Evolutionary conservation across 2,888 invertebrate genomes (phyloP).

Genomic region (Prosopocoilus inquinatus): DNA sequence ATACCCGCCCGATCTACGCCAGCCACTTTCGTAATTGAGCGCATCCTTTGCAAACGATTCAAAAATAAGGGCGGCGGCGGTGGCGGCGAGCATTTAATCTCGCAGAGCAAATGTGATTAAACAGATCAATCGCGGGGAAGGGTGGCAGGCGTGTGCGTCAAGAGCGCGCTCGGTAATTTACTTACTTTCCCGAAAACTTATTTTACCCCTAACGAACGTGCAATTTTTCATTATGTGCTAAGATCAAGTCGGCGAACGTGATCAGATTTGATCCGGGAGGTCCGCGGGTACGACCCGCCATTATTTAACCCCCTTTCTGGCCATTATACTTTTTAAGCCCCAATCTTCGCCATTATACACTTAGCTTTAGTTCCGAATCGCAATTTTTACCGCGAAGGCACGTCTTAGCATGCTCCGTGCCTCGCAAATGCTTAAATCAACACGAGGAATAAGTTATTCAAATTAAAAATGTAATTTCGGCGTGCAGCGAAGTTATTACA

Average conservation of each 20-base stretch:
- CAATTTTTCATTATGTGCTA: slow-evolving; percentile 70
- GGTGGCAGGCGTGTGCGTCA: neutral
- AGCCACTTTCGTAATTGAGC: slow-evolving; percentile 46
- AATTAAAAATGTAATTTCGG: slow-evolving; percentile 68
- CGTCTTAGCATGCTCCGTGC: slow-evolving; percentile 59
- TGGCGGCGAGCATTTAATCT: slow-evolving; percentile 44
- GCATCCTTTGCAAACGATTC: slow-evolving; percentile 37
- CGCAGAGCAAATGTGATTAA: slow-evolving; percentile 45
- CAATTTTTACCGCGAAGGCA: slow-evolving; percentile 70
- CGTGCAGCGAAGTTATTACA: slow-evolving; percentile 52
- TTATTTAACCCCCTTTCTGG: slow-evolving; percentile 49
- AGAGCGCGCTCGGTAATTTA: slow-evolving; percentile 5
- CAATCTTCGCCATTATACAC: slow-evolving; percentile 71
- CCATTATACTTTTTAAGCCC: slow-evolving; percentile 73
- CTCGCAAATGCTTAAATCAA: slow-evolving; percentile 65
- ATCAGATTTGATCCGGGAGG: slow-evolving; percentile 50
- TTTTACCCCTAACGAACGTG: slow-evolving; percentile 44
- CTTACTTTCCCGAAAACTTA: slow-evolving; percentile 38
- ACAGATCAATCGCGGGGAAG: slow-evolving; percentile 24
- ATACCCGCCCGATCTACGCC: slow-evolving; percentile 40
- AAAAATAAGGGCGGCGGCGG: slow-evolving; percentile 39
- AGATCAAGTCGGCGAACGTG: slow-evolving; percentile 59
- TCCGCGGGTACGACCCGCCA: slow-evolving; percentile 44
- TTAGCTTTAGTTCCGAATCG: slow-evolving; percentile 70
- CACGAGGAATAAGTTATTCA: slow-evolving; percentile 70